These are phyloP conservation scores for Acipenser ruthenus DNA, from an alignment of 2,797 vertebrate species.

Conservation along the genomic window DNA sequence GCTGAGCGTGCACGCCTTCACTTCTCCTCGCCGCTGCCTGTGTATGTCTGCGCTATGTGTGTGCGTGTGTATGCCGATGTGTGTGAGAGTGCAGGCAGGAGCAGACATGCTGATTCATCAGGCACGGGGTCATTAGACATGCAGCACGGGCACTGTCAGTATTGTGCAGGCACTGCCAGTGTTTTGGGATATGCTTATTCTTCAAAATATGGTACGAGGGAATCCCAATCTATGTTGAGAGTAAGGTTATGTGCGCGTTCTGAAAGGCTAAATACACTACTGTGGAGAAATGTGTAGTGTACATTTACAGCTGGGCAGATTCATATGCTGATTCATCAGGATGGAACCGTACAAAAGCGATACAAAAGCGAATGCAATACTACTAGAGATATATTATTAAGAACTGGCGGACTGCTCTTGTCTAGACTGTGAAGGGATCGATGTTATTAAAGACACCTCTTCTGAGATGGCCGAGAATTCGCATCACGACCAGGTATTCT, in stretches of 20 bases:
- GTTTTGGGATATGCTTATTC: constrained; percentile 25
- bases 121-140: constrained; percentile 25
- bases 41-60: constrained; percentile 18
- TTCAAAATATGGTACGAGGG: not conserved
- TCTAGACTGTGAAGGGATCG: constrained; percentile 38
- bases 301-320: constrained; percentile 33
- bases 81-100: constrained; percentile 22
- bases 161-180: not conserved
- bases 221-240: not conserved
- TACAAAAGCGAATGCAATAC: not conserved
- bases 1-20: constrained; percentile 58
- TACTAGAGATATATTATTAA: too few species aligned
- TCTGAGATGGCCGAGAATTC: constrained; percentile 31
- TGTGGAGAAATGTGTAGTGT: constrained; percentile 32
- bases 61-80: constrained; percentile 4
- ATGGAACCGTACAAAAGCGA: constrained; percentile 17
- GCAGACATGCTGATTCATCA: constrained; percentile 64
- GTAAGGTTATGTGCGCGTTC: too few species aligned
- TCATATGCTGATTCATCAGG: constrained; percentile 69
- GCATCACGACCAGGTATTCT: not conserved
- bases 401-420: too few species aligned
- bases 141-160: constrained; percentile 23
- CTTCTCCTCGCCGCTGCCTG: constrained; percentile 8
- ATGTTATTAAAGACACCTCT: constrained; percentile 36
- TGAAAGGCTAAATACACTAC: constrained; percentile 11